Percentiles rank a stretch among this genome's conserved stretches.
phyloP scores from a whole-genome alignment of 2,797 vertebrate genomes.

The Natrix natrix region DNA sequence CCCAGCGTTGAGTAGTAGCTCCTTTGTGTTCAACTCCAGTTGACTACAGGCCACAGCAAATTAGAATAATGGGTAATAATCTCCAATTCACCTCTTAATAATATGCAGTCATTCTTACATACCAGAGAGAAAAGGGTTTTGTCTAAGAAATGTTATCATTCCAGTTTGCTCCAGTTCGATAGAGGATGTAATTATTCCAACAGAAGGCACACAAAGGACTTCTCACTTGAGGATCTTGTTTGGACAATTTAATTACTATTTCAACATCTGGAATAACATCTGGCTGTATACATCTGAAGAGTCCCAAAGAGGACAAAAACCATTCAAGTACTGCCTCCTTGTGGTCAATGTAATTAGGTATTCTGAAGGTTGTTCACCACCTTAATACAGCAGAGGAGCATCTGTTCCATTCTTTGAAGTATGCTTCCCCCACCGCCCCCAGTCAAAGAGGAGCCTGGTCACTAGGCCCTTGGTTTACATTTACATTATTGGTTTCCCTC shows the following conservation, averaged over 20 bases:
- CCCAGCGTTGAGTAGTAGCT: not conserved
- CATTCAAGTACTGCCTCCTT: not conserved
- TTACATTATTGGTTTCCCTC: not conserved
- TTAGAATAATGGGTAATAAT: not conserved
- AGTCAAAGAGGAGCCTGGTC: not conserved
- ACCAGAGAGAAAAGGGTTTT: not conserved
- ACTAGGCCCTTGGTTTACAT: not conserved
- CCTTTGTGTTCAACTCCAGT: not conserved
- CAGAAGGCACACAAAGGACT: not conserved
- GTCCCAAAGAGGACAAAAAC: not conserved
- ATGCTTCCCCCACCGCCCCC: not conserved
- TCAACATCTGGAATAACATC: not conserved
- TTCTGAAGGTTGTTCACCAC: not conserved
- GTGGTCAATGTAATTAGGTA: not conserved
- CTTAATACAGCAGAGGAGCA: not conserved
- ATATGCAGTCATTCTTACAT: not conserved
- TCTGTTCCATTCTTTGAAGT: not conserved
- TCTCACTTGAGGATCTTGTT: conserved; percentile 9
- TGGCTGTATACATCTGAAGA: not conserved
- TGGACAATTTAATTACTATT: not conserved
- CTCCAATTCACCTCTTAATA: not conserved
- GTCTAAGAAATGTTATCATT: not conserved
- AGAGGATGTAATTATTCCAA: not conserved
- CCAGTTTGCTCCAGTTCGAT: not conserved
- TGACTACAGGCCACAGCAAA: not conserved